Evolutionary conservation across 1,140 invertebrate species (phyloP).

Genomic region (Caenorhabditis remanei): DNA sequence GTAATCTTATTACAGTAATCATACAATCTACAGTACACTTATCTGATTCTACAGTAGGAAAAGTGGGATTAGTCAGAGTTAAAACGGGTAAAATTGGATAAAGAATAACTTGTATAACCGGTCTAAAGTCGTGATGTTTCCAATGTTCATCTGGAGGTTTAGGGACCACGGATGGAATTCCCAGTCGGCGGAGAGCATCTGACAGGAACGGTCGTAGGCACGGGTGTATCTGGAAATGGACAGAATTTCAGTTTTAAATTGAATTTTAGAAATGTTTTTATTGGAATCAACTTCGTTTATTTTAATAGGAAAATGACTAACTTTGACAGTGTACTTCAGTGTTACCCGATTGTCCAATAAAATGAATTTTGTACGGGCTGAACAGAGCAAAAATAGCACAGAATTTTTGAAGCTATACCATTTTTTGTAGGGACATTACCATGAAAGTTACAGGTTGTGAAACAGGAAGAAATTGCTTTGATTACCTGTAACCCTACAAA

Average conservation of each 20-base stretch:
- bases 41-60: conserved; percentile 1
- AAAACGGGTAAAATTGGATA: conserved; percentile 19
- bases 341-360: no score
- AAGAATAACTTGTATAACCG: conserved; percentile 59
- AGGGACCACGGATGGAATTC: conserved; percentile 60
- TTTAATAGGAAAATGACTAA: no score
- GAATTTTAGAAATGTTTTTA: background rate
- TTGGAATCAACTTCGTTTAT: no score
- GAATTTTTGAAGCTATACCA: no score
- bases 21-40: no score
- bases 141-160: conserved; percentile 37
- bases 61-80: conserved; percentile 8
- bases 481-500: no score
- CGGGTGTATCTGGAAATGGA: conserved; percentile 44
- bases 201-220: conserved; percentile 44
- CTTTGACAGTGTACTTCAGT: no score
- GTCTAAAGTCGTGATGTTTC: conserved; percentile 46
- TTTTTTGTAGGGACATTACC: no score
- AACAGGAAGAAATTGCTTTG: no score
- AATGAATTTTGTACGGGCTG: no score
- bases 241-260: background rate
- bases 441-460: no score
- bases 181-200: conserved; percentile 53
- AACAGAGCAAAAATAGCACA: no score
- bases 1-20: background rate